Evolutionary conservation across 2,888 invertebrate species (phyloP), one percentile per base, ranked within the genome.

Genomic region (Leptogaster cylindrica): DNA sequence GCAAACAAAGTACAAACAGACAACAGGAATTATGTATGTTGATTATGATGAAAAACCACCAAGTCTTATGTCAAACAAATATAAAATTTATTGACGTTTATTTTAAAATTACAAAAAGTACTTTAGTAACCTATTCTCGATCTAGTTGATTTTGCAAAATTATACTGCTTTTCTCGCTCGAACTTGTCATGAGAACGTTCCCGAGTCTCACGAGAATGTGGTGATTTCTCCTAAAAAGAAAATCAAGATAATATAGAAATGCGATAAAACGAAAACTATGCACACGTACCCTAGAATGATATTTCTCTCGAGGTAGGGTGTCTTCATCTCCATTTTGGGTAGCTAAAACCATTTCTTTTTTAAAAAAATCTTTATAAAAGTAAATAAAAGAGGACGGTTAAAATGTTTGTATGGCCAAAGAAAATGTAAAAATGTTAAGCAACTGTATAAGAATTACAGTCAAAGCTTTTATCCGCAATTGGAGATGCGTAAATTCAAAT

Each of bases 321-420:
- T 89, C 89, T 72, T 88, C 85, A 74, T 91, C 90, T 64, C 92
- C 92, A 77, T 92, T 92, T 81, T 90, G 90, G 79, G 89, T 89
- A 66, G 85, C 83, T 74, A 85, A 81, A 87, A 86, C 79, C 28
- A 28, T 20, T 46, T 46, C n/a, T 12, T 46, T 1, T 46, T 46
- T 31, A 31, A 7, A 31, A 31, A 7, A 31, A 5, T 31, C 31
- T 31, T 7, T 31, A 31, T 31, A 31, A 7, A 31, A 31, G 10
- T 8, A 7, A 7, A 8, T 31, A 31, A 31, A 8, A 8, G 10
- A 31, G 10, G 10, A 31, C 6, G 31, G 10, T 31, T 7, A 7
- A 31, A 31, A 31, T 31, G n/a, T n/a, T n/a, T n/a, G n/a, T n/a
- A n/a, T n/a, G n/a, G n/a, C n/a, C n/a, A n/a, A n/a, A n/a, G n/a